phyloP scores from a whole-genome alignment of 2,113 vertebrate genomes.

The Artemisiospiza belli region DNA sequence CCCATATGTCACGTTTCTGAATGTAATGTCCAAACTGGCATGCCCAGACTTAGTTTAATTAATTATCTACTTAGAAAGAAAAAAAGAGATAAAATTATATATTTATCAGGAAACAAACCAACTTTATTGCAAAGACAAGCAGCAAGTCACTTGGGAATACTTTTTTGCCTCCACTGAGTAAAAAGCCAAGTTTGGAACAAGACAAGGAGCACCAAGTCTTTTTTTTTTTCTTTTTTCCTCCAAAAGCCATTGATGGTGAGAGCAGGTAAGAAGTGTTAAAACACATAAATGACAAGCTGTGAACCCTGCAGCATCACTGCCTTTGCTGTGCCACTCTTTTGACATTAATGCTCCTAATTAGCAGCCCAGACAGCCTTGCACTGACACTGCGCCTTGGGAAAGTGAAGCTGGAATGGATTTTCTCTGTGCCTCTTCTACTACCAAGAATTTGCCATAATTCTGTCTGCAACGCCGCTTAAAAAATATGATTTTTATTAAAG shows the following conservation, averaged over 20 bases:
- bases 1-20: neutral
- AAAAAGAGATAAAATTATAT: fast-evolving
- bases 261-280: neutral
- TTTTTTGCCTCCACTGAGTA: neutral
- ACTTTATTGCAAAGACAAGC: neutral
- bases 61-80: neutral
- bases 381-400: neutral
- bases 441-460: neutral
- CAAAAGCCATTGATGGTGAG: neutral
- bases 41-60: neutral
- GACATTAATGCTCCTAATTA: neutral
- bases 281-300: neutral
- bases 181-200: neutral
- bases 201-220: neutral
- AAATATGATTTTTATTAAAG: neutral
- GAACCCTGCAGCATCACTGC: neutral
- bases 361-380: neutral
- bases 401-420: neutral
- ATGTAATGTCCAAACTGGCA: neutral
- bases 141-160: neutral
- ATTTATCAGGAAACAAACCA: neutral
- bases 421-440: neutral
- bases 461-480: neutral
- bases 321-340: neutral
- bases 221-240: neutral